Evolutionary conservation across 2,797 vertebrate genomes (phyloP).

Genomic region (Steatocranus sp.): DNA sequence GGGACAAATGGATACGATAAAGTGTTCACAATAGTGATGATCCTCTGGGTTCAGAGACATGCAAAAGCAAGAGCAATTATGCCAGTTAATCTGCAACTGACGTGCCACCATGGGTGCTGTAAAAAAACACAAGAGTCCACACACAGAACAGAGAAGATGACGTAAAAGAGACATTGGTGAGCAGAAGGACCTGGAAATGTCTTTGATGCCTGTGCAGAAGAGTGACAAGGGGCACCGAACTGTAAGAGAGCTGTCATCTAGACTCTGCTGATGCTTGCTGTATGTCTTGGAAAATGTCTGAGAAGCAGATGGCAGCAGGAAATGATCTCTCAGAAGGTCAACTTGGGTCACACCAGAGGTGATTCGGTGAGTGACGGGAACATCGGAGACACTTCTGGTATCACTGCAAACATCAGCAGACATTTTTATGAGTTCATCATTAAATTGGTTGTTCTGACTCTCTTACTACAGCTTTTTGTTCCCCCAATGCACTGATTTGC

Average conservation of each 20-base stretch:
- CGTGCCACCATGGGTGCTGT: neutral
- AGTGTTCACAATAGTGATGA: neutral
- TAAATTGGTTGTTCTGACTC: neutral
- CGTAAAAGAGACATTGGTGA: neutral
- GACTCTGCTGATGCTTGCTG: neutral
- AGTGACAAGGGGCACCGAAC: neutral
- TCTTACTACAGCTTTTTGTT: neutral
- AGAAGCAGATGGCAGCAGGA: neutral
- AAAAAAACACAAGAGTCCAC: neutral
- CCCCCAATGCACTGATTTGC: neutral
- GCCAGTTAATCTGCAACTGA: neutral
- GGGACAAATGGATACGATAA: neutral
- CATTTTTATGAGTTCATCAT: neutral
- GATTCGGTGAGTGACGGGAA: neutral
- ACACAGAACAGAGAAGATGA: neutral
- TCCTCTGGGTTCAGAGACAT: neutral
- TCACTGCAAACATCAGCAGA: fast-evolving
- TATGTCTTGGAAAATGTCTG: neutral
- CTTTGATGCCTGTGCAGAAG: neutral
- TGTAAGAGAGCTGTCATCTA: neutral
- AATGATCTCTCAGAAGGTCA: neutral
- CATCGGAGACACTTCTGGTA: neutral
- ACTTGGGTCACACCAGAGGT: neutral
- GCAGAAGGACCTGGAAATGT: neutral
- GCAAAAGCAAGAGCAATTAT: slow-evolving; percentile 9